phyloP scores from a whole-genome alignment of 2,797 vertebrate species.

The Helicolenus hilgendorfi region DNA sequence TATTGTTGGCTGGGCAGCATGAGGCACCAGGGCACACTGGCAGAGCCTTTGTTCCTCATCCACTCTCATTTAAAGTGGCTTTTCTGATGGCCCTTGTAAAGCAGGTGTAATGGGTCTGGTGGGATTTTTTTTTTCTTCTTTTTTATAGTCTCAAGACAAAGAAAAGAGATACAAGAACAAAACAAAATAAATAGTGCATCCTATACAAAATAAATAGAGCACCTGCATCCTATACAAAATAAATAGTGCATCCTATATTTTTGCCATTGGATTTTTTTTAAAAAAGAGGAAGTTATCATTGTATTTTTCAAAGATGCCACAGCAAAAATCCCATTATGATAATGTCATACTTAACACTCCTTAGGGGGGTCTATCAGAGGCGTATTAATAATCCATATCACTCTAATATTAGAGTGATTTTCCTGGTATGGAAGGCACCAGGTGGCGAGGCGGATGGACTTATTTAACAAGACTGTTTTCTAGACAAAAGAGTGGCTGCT shows the following conservation, averaged over 20 bases:
- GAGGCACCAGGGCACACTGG: constrained; percentile 78
- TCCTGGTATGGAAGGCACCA: constrained; percentile 58
- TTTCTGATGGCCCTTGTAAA: constrained; percentile 28
- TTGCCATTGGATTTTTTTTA: not conserved
- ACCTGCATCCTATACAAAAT: not conserved
- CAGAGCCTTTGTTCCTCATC: constrained; percentile 87
- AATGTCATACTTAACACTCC: constrained; percentile 30
- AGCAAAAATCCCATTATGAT: constrained; percentile 41
- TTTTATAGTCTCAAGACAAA: not conserved
- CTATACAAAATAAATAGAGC: not conserved
- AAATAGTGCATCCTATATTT: not conserved
- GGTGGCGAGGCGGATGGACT: constrained; percentile 71
- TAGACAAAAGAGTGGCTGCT: constrained; percentile 77
- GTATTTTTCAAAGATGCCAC: constrained; percentile 6
- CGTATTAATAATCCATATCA: constrained; percentile 44
- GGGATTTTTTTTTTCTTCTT: not conserved
- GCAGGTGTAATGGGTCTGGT: not conserved
- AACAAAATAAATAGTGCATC: too few species aligned
- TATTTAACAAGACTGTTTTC: constrained; percentile 66
- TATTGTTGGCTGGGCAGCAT: constrained; percentile 76
- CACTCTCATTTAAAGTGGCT: constrained; percentile 60
- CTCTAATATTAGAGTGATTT: constrained; percentile 24
- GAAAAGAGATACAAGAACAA: not conserved
- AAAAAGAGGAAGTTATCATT: not conserved
- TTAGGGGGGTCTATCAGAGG: not conserved